Evolutionary conservation across 2,113 vertebrate species (phyloP), one percentile per base, ranked within the genome.

Genomic region (Colossoma macropomum): DNA sequence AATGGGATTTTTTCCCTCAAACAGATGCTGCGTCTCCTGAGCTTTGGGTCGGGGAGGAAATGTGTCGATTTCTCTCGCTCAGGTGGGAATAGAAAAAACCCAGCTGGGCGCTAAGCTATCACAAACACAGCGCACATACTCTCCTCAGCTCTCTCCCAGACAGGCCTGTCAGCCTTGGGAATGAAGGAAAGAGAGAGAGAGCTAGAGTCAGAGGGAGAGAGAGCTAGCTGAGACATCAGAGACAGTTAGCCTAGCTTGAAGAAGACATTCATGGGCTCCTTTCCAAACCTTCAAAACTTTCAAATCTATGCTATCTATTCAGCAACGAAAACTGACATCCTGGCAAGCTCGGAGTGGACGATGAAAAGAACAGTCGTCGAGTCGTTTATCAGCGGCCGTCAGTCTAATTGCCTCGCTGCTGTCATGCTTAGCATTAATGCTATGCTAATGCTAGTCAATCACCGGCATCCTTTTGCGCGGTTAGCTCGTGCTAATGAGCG

Each of bases 1-100:
- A 82, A 90, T 82, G 80, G 86, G 84, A 85, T 88, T 84, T 77
- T 23, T 85, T 87, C 77, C 87, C 70, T 25, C 27, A 71, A 87
- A 92, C 91, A 92, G 90, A 90, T 90, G 90, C 83, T 87, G 89
- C 90, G 90, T 92, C 91, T 91, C 89, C 59, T 63, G 90, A 88
- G 90, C 72, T 83, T 87, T 86, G 79, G 32, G 54, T 16, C 1
- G 65, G 2, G 66, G 63, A 86, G 80, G 74, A 48, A 62, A 32
- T 28, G 59, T 34, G 45, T 65, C 50, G 65, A 69, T 69, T 69
- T 21, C 21, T 16, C 30, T n/a, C 21, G 30, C 59, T 84, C 82
- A 74, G 59, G 82, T 84, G 76, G 82, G 69, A 84, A 70, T 79
- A 41, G 28, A 50, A 50, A 38, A 25, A 62, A 32, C 41, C 2